Evolutionary conservation across 2,797 vertebrate genomes (phyloP).

Genomic region (Bradypus variegatus): DNA sequence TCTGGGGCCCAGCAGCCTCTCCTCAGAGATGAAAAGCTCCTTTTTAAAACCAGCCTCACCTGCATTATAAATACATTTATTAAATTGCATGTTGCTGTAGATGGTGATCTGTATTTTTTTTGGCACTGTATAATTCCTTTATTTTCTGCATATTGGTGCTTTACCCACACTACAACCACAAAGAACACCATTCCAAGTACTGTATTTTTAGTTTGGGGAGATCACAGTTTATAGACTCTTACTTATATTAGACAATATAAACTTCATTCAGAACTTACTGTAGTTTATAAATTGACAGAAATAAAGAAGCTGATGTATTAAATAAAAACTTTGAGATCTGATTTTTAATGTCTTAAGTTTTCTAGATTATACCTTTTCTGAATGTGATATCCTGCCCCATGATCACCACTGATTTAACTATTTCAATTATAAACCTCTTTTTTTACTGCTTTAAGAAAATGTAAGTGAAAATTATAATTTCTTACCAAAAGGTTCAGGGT

Average conservation of each 20-base stretch:
- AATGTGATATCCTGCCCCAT: conserved; percentile 48
- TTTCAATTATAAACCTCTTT: conserved; percentile 58
- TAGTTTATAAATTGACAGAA: conserved; percentile 72
- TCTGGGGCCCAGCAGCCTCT: neutral
- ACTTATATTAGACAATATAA: conserved; percentile 74
- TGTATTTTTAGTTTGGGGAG: conserved; percentile 73
- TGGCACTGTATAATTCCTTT: too few species aligned
- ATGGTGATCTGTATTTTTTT: conserved; percentile 54
- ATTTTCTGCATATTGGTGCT: conserved; percentile 68
- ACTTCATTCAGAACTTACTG: conserved; percentile 70
- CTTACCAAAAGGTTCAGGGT: conserved; percentile 56
- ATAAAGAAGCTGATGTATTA: conserved; percentile 72
- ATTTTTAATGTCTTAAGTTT: conserved; percentile 57
- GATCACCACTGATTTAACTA: conserved; percentile 66
- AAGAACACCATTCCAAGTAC: conserved; percentile 76
- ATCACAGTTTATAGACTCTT: conserved; percentile 78
- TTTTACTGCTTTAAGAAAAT: conserved; percentile 60
- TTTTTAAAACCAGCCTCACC: conserved; percentile 1
- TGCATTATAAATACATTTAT: conserved; percentile 47
- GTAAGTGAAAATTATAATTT: conserved; percentile 63
- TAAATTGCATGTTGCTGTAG: conserved; percentile 37
- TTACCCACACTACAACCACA: conserved; percentile 79
- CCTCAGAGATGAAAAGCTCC: neutral
- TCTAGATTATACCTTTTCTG: conserved; percentile 61
- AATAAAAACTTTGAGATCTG: conserved; percentile 62